Evolutionary conservation across 2,113 vertebrate species (phyloP).

Genomic region (Procavia capensis): DNA sequence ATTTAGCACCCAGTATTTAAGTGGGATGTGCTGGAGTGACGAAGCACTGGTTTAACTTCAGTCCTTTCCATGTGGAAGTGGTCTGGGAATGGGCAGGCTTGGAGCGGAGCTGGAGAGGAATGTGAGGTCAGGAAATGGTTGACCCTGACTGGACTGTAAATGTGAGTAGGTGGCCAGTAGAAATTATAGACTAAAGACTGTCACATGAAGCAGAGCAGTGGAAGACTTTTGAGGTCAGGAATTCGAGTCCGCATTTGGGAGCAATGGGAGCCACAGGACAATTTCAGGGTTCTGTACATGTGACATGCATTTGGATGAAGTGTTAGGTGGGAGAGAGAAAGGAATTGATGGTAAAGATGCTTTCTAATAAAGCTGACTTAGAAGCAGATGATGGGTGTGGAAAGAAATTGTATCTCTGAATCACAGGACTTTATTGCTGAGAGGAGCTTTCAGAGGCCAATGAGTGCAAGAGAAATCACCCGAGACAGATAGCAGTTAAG

Average conservation of each 20-base stretch:
- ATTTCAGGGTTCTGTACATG: conserved; percentile 30
- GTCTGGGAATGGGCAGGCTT: neutral
- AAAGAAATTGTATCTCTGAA: neutral
- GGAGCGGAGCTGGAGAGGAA: neutral
- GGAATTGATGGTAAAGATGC: conserved; percentile 12
- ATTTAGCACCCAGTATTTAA: conserved; percentile 34
- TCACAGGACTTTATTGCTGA: conserved; percentile 3
- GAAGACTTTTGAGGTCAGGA: conserved; percentile 41
- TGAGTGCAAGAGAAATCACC: conserved; percentile 23
- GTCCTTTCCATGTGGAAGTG: neutral
- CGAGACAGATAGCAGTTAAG: neutral
- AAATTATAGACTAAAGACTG: conserved; percentile 20
- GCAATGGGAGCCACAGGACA: neutral
- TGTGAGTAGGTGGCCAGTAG: neutral
- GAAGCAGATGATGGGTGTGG: neutral
- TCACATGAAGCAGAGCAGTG: neutral
- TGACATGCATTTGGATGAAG: conserved; percentile 8
- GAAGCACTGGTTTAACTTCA: conserved; percentile 26
- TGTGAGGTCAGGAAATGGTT: conserved; percentile 33
- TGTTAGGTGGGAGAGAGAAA: conserved; percentile 36
- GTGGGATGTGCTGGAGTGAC: conserved; percentile 3
- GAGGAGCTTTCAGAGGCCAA: neutral
- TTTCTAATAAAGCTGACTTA: conserved; percentile 54
- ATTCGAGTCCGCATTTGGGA: neutral
- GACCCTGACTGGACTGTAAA: neutral